Evolutionary conservation across 2,113 vertebrate genomes (phyloP), one percentile per base, ranked within the genome.

Genomic region (Peromyscus leucopus): DNA sequence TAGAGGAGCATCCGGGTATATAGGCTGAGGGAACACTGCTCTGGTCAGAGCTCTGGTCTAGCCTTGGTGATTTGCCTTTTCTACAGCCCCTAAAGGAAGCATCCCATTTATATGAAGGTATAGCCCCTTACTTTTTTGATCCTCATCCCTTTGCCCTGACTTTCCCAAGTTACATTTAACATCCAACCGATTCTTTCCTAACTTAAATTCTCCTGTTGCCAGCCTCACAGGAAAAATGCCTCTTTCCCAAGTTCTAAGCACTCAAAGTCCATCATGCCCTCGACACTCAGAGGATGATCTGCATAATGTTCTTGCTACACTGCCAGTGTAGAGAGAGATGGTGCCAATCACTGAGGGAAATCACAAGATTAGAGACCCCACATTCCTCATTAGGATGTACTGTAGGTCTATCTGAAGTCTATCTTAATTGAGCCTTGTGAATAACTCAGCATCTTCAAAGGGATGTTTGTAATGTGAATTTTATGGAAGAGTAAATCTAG

Each of bases 401-500:
- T 31, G 9, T 33, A 16, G n/a, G 7, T 22, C 57, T 79, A 48
- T 78, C 10, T 21, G 10, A 51, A 16, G 8, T 65, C 33, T 87
- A 4, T 84, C 76, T 78, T 91, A 17, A 71, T 2, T 85, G 65
- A 39, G 4, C 76, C 72, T 55, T 92, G 19, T 48, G 36, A 93
- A 86, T 61, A 69, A 59, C 19, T 79, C 4, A 1, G 16, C 42
- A 78, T 93, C 33, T 83, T 92, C 36, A 7, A 13, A 69, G 39
- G 22, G 6, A 22, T 31, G 24, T 92, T 59, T 67, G 6, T 46
- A 87, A 36, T 57, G 15, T 79, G 12, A 93, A 79, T 87, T 82
- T 82, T 46, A 22, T 19, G 24, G 33, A 85, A 89, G 39, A 96
- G 10, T 78, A n/a, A 91, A 95, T 93, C n/a, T 80, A 83, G 84